Conservation (phyloP, 1,140 invertebrate species). For the Caenorhabditis brenneri region DNA sequence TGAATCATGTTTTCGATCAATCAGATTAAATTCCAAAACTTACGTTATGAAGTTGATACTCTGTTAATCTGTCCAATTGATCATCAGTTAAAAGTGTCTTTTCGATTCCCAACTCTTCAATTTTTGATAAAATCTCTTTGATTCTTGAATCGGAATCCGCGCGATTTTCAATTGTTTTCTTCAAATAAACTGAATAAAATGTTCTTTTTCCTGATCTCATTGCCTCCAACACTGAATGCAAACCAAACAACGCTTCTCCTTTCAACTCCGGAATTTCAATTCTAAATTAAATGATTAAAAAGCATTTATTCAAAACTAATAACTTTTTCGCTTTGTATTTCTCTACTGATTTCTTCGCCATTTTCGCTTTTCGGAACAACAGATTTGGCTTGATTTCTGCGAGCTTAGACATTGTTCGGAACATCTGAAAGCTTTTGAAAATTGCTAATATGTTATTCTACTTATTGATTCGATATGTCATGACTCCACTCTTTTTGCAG, state of each 20-base stretch:
- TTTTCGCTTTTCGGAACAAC: constrained; percentile 44
- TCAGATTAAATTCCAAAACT: no score
- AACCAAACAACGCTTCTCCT: constrained; percentile 46
- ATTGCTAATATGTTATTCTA: no score
- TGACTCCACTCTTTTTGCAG: background rate
- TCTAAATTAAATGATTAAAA: no score
- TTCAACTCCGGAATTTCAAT: constrained; percentile 28
- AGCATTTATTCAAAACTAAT: no score
- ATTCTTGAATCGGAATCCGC: background rate
- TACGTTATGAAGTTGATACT: constrained; percentile 49
- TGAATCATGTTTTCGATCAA: no score
- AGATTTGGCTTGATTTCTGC: constrained; percentile 37
- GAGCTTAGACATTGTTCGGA: background rate
- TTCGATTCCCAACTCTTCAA: background rate
- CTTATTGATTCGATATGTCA: no score
- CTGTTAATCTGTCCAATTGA: constrained; percentile 43
- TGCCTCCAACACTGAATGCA: constrained; percentile 37
- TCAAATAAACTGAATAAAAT: constrained; percentile 32
- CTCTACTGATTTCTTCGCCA: constrained; percentile 18
- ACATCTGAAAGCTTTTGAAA: background rate
- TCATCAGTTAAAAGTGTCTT: background rate
- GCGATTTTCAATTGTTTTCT: constrained; percentile 35
- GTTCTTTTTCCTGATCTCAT: constrained; percentile 34
- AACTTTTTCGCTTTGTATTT: constrained; percentile 31
- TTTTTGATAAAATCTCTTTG: background rate